These are phyloP conservation scores for Ctenomys sociabilis DNA, from an alignment of 2,113 vertebrate genomes.

Conservation along the genomic window DNA sequence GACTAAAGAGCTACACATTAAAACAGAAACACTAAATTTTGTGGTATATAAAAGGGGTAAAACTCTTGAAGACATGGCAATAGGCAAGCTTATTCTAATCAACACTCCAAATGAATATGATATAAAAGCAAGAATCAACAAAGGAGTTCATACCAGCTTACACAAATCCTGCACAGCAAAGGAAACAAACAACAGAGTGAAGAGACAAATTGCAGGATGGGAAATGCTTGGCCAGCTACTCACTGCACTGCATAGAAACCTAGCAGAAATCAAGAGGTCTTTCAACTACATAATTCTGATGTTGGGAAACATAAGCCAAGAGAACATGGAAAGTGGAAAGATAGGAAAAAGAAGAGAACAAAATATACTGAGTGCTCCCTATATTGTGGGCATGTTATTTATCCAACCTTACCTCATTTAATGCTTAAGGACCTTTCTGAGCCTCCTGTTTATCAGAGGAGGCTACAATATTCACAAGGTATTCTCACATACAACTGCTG, in stretches of 20 bases:
- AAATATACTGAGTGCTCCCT: not conserved
- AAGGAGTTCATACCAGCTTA: not conserved
- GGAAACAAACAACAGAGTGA: not conserved
- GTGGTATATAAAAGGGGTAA: not conserved
- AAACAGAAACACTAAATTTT: not conserved
- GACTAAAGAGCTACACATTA: not conserved
- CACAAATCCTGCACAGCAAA: not conserved
- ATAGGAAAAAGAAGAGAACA: not conserved
- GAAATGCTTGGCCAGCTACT: not conserved
- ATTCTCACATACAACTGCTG: not conserved
- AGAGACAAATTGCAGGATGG: not conserved
- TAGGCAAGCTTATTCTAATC: not conserved
- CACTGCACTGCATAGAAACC: not conserved
- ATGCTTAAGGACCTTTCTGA: accelerated
- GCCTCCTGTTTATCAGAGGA: not conserved
- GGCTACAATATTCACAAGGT: not conserved
- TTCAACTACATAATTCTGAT: not conserved
- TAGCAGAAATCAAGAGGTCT: not conserved
- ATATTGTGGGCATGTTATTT: accelerated
- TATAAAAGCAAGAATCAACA: not conserved
- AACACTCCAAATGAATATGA: not conserved
- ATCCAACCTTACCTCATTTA: not conserved
- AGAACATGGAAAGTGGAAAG: not conserved
- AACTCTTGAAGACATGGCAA: not conserved
- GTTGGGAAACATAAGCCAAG: not conserved